phyloP scores from a whole-genome alignment of 2,113 vertebrate species.

The Chamaea fasciata region DNA sequence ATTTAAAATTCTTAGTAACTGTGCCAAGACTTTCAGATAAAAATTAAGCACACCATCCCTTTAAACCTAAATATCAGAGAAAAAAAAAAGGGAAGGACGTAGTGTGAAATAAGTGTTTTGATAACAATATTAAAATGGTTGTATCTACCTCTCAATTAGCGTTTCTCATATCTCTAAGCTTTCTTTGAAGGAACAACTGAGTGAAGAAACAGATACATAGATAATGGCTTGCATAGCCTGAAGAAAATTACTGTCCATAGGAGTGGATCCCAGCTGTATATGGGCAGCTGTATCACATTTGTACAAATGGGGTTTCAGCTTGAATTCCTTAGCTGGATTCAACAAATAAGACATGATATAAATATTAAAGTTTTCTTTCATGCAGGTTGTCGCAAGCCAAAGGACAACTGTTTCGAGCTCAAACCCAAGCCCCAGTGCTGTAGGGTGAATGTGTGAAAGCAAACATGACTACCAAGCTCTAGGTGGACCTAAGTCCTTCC shows the following conservation, averaged over 20 bases:
- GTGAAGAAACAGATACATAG: not conserved
- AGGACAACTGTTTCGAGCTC: not conserved
- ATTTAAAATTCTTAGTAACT: not conserved
- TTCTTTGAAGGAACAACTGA: not conserved
- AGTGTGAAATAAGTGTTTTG: not conserved
- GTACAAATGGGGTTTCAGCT: not conserved
- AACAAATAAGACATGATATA: not conserved
- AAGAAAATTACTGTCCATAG: not conserved
- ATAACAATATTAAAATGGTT: not conserved
- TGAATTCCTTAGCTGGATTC: not conserved
- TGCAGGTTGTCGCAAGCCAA: not conserved
- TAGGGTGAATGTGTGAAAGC: not conserved
- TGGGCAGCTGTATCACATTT: not conserved
- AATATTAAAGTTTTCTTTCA: not conserved
- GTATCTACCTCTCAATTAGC: not conserved
- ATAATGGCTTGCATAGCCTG: not conserved
- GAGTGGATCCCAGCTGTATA: not conserved
- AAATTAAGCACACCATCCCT: not conserved
- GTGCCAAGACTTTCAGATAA: not conserved
- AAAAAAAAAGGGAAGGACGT: not conserved
- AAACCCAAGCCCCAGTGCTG: not conserved
- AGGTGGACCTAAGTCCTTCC: not conserved
- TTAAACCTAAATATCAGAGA: not conserved
- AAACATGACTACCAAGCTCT: not conserved
- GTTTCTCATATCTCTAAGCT: not conserved